phyloP scores from a whole-genome alignment of 2,797 vertebrate genomes.

The Tragopan temminckii region DNA sequence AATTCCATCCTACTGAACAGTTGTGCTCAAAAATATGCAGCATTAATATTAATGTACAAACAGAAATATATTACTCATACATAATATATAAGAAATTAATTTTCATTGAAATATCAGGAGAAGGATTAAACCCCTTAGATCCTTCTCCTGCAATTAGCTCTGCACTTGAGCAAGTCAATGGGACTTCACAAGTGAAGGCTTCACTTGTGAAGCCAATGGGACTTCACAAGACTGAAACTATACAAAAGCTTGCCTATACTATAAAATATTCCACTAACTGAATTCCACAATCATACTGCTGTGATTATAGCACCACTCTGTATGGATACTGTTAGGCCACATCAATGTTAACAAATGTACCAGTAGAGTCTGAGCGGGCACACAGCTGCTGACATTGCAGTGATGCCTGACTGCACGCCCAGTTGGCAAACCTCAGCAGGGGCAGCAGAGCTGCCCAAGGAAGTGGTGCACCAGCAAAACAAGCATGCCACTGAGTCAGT shows the following conservation, averaged over 20 bases:
- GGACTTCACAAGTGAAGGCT: conserved; percentile 45
- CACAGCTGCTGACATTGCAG: conserved; percentile 52
- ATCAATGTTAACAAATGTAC: not conserved
- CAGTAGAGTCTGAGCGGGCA: conserved; percentile 29
- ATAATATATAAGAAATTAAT: conserved; percentile 75
- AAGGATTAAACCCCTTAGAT: conserved; percentile 60
- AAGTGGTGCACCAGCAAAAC: conserved; percentile 39
- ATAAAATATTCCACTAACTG: not conserved
- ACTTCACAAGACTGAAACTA: conserved; percentile 18
- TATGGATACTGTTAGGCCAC: not conserved
- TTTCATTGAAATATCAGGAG: conserved; percentile 64
- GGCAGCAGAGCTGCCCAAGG: conserved; percentile 19
- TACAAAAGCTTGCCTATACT: not conserved
- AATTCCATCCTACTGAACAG: conserved; percentile 56
- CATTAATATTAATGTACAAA: conserved; percentile 68
- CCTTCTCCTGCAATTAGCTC: conserved; percentile 60
- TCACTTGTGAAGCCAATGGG: conserved; percentile 27
- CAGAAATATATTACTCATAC: conserved; percentile 66
- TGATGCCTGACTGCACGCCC: not conserved
- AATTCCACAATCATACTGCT: not conserved
- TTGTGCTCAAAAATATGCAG: conserved; percentile 64
- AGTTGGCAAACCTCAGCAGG: not conserved
- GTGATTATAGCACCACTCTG: not conserved
- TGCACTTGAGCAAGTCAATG: conserved; percentile 51
- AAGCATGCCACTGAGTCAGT: not conserved